A percentile compares a stretch with the other conserved stretches of the same genome.
Evolutionary conservation across 2,888 invertebrate species (phyloP).

Genomic region (Platycheirus albimanus): DNA sequence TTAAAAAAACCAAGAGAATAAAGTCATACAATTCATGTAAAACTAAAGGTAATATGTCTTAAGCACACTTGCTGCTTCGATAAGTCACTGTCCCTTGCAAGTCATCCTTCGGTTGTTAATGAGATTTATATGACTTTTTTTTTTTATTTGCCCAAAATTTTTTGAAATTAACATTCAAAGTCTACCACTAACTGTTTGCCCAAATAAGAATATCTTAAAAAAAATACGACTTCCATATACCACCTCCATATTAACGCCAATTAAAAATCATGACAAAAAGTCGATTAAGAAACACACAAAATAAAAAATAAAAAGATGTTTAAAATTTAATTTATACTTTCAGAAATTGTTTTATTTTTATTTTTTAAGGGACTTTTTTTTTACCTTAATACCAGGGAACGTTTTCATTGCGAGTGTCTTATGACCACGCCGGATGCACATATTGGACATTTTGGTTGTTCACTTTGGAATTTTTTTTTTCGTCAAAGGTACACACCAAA

Average conservation of each 20-base stretch:
- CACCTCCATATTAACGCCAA: conserved; percentile 48
- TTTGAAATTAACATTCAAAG: conserved; percentile 63
- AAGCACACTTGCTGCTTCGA: background rate
- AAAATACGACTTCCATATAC: conserved; percentile 67
- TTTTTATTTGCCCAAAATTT: background rate
- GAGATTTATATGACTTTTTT: conserved; percentile 12
- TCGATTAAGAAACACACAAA: conserved; percentile 44
- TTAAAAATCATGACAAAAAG: conserved; percentile 72
- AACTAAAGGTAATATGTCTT: no score
- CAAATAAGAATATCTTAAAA: conserved; percentile 52
- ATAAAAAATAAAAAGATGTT: conserved; percentile 37
- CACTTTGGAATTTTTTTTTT: conserved; percentile 68
- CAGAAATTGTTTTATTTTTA: conserved; percentile 10
- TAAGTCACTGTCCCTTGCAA: conserved; percentile 24
- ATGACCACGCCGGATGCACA: conserved; percentile 66
- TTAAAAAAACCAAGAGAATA: no score
- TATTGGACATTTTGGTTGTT: conserved; percentile 44
- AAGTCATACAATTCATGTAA: no score
- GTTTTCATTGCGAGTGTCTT: conserved; percentile 43
- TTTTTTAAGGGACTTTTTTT: background rate
- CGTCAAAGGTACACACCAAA: conserved; percentile 42
- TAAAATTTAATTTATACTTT: conserved; percentile 66
- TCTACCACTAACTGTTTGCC: conserved; percentile 32
- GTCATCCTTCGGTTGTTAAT: conserved; percentile 63
- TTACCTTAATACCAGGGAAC: conserved; percentile 7